These are phyloP conservation scores for Sinhomidia bicolor DNA, from an alignment of 2,888 invertebrate genomes.

Conservation along the genomic window DNA sequence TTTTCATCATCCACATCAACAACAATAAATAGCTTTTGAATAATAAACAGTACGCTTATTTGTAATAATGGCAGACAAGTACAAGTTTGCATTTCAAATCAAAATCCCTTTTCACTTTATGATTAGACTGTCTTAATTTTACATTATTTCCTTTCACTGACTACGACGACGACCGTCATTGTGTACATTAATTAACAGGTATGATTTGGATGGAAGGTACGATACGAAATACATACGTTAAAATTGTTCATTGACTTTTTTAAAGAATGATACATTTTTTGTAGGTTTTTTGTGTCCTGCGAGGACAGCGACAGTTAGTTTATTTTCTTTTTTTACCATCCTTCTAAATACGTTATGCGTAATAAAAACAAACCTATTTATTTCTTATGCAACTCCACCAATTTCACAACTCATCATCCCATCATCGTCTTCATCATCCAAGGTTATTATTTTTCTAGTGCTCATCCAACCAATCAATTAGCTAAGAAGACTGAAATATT, in stretches of 20 bases:
- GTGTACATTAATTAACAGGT: background rate
- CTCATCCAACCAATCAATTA: slow-evolving; percentile 32
- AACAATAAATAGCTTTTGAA: background rate
- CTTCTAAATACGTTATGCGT: background rate
- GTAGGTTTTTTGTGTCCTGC: no score
- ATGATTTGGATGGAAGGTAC: no score
- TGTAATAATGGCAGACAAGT: background rate
- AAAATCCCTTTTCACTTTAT: slow-evolving; percentile 7
- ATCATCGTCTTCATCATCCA: background rate
- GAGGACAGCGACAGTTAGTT: no score
- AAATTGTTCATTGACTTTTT: no score
- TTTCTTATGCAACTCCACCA: background rate
- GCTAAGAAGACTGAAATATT: background rate
- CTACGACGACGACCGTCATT: no score
- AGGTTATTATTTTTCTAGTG: slow-evolving; percentile 41
- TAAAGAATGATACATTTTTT: no score
- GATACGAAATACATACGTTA: no score
- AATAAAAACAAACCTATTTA: background rate
- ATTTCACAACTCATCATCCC: no score
- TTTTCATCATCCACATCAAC: slow-evolving; percentile 33
- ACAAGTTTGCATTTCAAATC: background rate
- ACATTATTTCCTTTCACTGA: slow-evolving; percentile 30
- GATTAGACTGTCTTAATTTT: slow-evolving; percentile 47
- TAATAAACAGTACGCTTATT: background rate
- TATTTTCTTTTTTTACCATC: no score